Evolutionary conservation across 1,140 invertebrate genomes (phyloP).

Genomic region (Zaprionus lachaisei): DNA sequence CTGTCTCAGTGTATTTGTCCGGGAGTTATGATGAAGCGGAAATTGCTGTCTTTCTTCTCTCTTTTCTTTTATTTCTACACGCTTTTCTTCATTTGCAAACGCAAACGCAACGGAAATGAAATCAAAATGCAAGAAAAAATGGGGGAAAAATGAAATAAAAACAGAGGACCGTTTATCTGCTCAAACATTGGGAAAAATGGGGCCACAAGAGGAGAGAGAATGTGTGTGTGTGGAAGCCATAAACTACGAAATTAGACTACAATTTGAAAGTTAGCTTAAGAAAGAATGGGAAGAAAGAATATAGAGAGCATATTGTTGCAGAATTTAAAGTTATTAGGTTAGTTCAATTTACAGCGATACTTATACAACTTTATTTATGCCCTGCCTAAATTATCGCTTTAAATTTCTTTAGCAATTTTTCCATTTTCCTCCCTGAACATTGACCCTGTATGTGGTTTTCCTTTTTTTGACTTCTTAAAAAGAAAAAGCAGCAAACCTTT

Average conservation of each 20-base stretch:
- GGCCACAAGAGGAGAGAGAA: conserved; percentile 16
- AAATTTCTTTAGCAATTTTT: conserved; percentile 40
- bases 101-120: conserved; percentile 52
- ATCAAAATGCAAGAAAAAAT: conserved; percentile 67
- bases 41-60: conserved; percentile 69
- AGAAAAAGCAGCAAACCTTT: conserved; percentile 60
- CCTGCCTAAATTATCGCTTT: too few relatives aligned
- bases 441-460: not conserved
- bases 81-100: conserved; percentile 30
- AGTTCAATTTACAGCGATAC: too few relatives aligned
- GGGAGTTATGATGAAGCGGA: conserved; percentile 58
- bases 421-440: conserved; percentile 19
- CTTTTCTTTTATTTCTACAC: conserved; percentile 24
- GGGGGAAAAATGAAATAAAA: not conserved
- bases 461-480: not conserved
- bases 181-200: not conserved
- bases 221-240: conserved; percentile 13
- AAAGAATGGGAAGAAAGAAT: too few relatives aligned
- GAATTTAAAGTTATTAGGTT: too few relatives aligned
- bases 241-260: not conserved
- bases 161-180: not conserved
- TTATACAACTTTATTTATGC: too few relatives aligned
- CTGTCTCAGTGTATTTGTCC: not conserved
- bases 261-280: not conserved
- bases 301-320: too few relatives aligned